phyloP scores from a whole-genome alignment of 2,113 vertebrate species.

The Macaca nemestrina region DNA sequence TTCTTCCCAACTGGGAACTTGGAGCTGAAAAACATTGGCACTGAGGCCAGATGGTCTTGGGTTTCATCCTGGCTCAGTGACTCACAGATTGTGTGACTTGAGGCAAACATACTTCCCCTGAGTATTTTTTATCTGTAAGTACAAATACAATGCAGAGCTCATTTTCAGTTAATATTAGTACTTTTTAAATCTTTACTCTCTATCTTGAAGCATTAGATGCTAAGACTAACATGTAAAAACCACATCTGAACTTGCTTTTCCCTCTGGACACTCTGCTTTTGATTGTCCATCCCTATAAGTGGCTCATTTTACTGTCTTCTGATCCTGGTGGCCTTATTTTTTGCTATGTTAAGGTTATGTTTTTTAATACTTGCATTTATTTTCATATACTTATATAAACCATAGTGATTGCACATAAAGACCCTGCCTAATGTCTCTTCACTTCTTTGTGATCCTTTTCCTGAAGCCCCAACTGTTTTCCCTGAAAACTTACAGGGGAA shows the following conservation, averaged over 20 bases:
- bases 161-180: background rate
- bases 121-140: conserved; percentile 13
- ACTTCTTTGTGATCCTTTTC: background rate
- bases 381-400: background rate
- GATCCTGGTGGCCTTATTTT: background rate
- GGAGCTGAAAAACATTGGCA: background rate
- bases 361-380: background rate
- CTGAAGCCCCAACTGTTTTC: background rate
- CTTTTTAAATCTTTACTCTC: background rate
- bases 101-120: background rate
- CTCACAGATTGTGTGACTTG: background rate
- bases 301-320: conserved; percentile 10
- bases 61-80: background rate
- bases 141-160: background rate
- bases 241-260: background rate
- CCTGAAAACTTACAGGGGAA: background rate
- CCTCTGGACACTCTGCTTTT: background rate
- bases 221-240: background rate
- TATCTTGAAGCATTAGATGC: background rate
- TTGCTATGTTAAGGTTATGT: background rate
- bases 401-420: background rate
- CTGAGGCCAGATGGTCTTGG: background rate
- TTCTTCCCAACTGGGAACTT: background rate
- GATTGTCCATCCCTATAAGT: background rate
- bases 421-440: background rate